Percentiles rank a stretch among this genome's conserved stretches.
These are phyloP conservation scores for Acleris laterana DNA, from an alignment of 2,888 invertebrate species.

Conservation along the genomic window DNA sequence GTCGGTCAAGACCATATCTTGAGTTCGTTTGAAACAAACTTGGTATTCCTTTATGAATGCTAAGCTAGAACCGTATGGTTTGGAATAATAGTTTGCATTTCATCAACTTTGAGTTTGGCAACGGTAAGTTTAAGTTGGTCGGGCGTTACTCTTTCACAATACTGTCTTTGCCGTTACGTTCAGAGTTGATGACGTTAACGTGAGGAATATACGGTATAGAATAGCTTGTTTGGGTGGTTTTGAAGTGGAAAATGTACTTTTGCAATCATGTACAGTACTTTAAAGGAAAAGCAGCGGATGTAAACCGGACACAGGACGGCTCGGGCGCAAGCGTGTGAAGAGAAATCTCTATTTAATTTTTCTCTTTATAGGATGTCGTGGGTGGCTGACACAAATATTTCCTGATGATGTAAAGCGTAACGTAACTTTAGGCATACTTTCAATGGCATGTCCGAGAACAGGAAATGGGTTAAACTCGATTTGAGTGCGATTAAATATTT, in stretches of 20 bases:
- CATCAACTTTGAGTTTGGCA: slow-evolving; percentile 43
- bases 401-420: slow-evolving; percentile 47
- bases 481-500: slow-evolving; percentile 21
- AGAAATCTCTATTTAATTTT: slow-evolving; percentile 68
- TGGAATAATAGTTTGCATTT: slow-evolving; percentile 47
- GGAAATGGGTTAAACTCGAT: slow-evolving; percentile 28
- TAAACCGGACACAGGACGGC: slow-evolving; percentile 73
- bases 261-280: slow-evolving; percentile 50
- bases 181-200: slow-evolving; percentile 37
- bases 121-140: slow-evolving; percentile 57
- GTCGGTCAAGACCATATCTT: slow-evolving; percentile 52
- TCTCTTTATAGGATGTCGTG: slow-evolving; percentile 72
- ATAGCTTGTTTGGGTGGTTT: slow-evolving; percentile 33
- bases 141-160: slow-evolving; percentile 44
- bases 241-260: slow-evolving; percentile 38
- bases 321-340: slow-evolving; percentile 60
- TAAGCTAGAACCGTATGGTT: neutral
- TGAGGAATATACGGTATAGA: slow-evolving; percentile 42
- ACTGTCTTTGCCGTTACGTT: slow-evolving; percentile 44
- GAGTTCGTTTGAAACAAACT: slow-evolving; percentile 53
- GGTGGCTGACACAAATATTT: slow-evolving; percentile 69
- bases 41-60: neutral
- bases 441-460: slow-evolving; percentile 25
- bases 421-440: slow-evolving; percentile 37
- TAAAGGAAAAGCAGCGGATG: slow-evolving; percentile 76